These are phyloP conservation scores for Chloropsis hardwickii DNA, from an alignment of 2,113 vertebrate species.

Conservation along the genomic window DNA sequence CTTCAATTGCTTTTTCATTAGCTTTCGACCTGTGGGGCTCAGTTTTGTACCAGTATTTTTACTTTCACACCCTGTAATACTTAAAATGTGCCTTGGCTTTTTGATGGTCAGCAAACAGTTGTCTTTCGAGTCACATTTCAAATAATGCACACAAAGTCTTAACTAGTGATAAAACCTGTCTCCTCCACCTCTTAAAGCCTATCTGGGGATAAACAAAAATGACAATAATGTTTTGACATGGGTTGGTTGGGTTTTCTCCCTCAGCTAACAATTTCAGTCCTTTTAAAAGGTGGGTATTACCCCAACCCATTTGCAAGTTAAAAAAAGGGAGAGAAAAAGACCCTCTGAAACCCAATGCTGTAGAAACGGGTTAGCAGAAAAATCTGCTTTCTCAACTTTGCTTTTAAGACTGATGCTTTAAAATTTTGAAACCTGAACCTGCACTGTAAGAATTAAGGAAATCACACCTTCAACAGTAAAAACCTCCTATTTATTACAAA, in stretches of 20 bases:
- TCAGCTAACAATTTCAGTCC: background rate
- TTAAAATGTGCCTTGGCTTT: rapidly evolving
- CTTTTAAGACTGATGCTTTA: background rate
- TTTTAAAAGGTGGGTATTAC: background rate
- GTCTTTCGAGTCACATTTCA: background rate
- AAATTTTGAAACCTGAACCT: background rate
- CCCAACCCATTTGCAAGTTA: background rate
- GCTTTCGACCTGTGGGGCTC: background rate
- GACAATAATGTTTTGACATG: background rate
- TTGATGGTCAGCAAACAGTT: background rate
- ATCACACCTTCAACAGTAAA: background rate
- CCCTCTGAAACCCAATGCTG: background rate
- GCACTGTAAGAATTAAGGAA: background rate
- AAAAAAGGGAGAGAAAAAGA: too few relatives aligned
- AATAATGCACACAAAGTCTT: background rate
- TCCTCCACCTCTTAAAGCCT: background rate
- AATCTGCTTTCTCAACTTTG: background rate
- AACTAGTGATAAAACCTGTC: background rate
- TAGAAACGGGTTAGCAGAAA: background rate
- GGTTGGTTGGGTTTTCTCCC: background rate
- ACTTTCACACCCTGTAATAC: background rate
- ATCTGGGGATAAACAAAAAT: background rate
- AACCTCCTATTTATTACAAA: background rate
- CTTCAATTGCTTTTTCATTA: background rate
- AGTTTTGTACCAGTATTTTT: background rate